Base-by-base conservation (phyloP, 2,888 invertebrate genomes). In the Stenoptilia bipunctidactyla region DNA sequence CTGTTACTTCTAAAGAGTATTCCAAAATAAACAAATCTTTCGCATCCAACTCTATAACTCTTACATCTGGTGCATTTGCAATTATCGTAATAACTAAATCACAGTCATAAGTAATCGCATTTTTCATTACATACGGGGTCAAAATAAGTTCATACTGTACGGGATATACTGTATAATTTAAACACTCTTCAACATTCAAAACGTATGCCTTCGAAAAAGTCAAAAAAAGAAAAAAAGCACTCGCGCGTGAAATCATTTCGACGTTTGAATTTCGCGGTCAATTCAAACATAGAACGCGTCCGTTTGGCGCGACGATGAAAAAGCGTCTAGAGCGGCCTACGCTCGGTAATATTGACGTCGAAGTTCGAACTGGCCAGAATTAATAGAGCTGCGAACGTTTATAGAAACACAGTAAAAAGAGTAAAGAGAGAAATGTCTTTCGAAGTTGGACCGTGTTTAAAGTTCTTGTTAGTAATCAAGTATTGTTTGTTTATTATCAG, bases 121-220 rank as follows among this genome's bases (percentile, higher is more conserved):
- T 59, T 13, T 49, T 55, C 27, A 57, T 60, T 36, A 77, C 50
- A 35, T 69, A 65, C 0, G 82, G 82, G 12, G 52, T 66, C 38
- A 83, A 56, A 1, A 60, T 66, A 1, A 83, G 40, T 39, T 82
- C 82, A 35, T 83, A 83, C 45, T 82, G 75, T 44, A 79, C 63
- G 42, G 83, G 83, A 46, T 83, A 83, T 36, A 83, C 69, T 38
- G 80, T 80, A 35, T 77, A 83, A 47, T 82, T 79, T 12, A 82
- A 54, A 50, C 83, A 83, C 49, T 82, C 80, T 53, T 82, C 82
- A 36, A 73, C 69, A 25, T 51, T 45, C 12, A 69, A 48, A 20
- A 66, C 50, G 42, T 63, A 58, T 9, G 59, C 69, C 20, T 61
- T 60, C 13, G 58, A 53, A n/a, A 62, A 52, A 5, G 56, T 55